Conservation (phyloP, 2,113 vertebrate genomes). For the Apodemus sylvaticus region DNA sequence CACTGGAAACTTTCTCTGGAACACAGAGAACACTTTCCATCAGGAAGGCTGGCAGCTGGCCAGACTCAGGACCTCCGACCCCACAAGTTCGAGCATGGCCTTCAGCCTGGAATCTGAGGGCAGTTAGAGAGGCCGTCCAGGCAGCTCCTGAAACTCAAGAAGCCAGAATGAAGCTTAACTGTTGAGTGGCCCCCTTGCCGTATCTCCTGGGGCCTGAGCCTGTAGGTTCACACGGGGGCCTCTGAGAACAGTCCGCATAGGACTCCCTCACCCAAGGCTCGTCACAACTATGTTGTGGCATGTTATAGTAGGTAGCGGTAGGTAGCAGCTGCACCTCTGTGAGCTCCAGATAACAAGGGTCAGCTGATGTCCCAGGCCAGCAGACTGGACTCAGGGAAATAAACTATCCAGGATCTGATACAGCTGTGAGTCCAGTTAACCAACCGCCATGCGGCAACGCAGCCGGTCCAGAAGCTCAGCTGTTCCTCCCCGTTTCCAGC, state of each 20-base stretch:
- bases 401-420: not conserved
- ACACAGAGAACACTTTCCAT: not conserved
- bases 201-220: not conserved
- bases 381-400: not conserved
- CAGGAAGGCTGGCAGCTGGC: not conserved
- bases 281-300: not conserved
- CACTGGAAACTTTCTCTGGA: slow-evolving; percentile 1
- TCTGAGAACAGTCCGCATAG: not conserved
- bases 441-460: accelerated
- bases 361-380: not conserved
- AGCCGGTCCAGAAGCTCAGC: not conserved
- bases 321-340: too few relatives aligned
- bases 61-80: not conserved
- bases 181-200: not conserved
- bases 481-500: not conserved
- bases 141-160: too few relatives aligned
- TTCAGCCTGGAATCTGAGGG: not conserved
- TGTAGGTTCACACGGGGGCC: accelerated
- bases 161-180: not conserved
- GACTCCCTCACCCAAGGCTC: not conserved
- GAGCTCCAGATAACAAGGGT: too few relatives aligned
- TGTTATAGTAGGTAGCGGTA: accelerated
- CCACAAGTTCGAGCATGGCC: not conserved
- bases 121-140: not conserved
- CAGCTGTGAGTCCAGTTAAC: not conserved